Evolutionary conservation across 2,888 invertebrate genomes (phyloP), one percentile per base, ranked within the genome.

Genomic region (Harpagoxenus sublaevis): DNA sequence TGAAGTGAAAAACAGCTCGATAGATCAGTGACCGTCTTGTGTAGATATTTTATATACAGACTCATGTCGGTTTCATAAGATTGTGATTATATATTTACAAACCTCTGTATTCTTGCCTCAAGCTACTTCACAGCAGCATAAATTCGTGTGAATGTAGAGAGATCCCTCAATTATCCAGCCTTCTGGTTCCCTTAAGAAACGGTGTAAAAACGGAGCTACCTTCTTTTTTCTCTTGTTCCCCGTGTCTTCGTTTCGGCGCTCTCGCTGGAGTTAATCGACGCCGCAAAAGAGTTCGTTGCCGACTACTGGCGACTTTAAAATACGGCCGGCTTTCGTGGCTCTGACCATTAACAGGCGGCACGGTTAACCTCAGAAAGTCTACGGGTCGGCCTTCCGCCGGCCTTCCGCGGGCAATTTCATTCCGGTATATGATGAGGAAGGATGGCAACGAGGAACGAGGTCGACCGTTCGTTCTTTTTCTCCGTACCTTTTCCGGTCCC

Each of bases 291-390:
- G 88, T 90, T 88, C 83, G 84, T 71, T 84, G 78, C 71, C 86
- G 84, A 84, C 86, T 86, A 86, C 82, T 87, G 87, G 87, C 87
- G 88, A 86, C 86, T 85, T 91, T 91, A 88, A 91, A 91, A 91
- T 90, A 89, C 88, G 87, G 85, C 86, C 85, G 84, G 87, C 85
- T 89, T 91, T 87, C 91, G 91, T 90, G 90, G 91, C 92, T 91
- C 87, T 86, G 88, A 89, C 89, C 92, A 92, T 92, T 92, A 92
- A 90, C 91, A 90, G 88, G 90, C 89, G 89, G 89, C 90, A 90
- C 89, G 89, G 89, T 89, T 89, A 89, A 85, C 89, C 90, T 89
- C 89, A 89, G 89, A 89, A 90, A 89, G 90, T 90, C 90, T 90
- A 89, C 85, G 86, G 90, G 84, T 89, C 84, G 90, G 87, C 87